These are phyloP conservation scores for Gobiocypris rarus DNA, from an alignment of 2,113 vertebrate genomes.

Conservation along the genomic window DNA sequence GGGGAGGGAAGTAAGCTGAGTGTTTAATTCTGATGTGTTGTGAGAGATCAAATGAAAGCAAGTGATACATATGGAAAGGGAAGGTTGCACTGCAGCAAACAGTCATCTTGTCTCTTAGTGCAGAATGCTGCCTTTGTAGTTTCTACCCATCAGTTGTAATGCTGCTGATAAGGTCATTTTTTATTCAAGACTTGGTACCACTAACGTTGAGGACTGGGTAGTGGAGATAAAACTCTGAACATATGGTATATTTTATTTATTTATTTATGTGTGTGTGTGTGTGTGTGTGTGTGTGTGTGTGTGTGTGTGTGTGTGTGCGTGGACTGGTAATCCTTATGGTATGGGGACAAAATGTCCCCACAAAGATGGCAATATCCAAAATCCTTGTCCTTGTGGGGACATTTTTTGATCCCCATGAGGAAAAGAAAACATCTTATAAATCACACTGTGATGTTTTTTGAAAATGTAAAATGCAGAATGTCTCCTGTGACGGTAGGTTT, in stretches of 20 bases:
- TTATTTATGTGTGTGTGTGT: too few species aligned
- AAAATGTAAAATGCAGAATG: too few species aligned
- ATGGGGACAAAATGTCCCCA: too few species aligned
- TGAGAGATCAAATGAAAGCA: constrained; percentile 11
- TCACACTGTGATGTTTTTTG: too few species aligned
- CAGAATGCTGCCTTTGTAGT: neutral
- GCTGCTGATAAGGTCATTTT: neutral
- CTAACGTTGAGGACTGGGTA: neutral
- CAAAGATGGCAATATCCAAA: too few species aligned
- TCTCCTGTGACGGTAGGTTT: too few species aligned
- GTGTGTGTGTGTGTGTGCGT: too few species aligned
- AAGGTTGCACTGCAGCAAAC: neutral
- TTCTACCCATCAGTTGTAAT: neutral
- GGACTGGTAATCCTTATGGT: too few species aligned
- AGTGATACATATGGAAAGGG: constrained; percentile 5
- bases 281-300: too few species aligned
- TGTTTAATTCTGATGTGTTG: neutral
- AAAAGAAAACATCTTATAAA: too few species aligned
- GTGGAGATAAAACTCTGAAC: neutral
- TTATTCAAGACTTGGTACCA: neutral
- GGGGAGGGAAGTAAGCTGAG: neutral
- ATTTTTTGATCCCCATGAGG: too few species aligned
- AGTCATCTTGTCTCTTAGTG: neutral
- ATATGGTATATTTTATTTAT: neutral
- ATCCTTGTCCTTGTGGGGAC: too few species aligned